These are phyloP conservation scores for Tachina grossa DNA, from an alignment of 2,888 invertebrate genomes.

Conservation along the genomic window DNA sequence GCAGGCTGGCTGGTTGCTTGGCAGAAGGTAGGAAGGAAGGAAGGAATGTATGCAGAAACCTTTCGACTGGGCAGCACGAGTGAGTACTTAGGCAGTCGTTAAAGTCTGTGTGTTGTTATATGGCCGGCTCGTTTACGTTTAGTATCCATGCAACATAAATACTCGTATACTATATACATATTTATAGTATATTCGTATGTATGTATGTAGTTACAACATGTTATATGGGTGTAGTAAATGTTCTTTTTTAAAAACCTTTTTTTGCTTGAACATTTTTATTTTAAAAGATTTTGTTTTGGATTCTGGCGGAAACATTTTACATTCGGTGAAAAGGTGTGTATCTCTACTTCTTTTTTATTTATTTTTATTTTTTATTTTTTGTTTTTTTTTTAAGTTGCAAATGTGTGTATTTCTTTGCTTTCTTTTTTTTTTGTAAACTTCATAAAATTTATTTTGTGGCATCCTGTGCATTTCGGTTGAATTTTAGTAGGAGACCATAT, in stretches of 20 bases:
- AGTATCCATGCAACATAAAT: conserved; percentile 25
- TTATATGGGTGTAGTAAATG: conserved; percentile 43
- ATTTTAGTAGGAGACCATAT: conserved; percentile 25
- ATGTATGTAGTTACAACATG: conserved; percentile 11
- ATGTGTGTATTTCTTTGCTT: conserved; percentile 9
- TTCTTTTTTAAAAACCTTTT: conserved; percentile 50
- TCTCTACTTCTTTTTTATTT: neutral
- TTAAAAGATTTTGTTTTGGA: conserved; percentile 12
- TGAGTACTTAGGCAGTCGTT: conserved; percentile 4
- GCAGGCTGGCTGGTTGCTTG: neutral
- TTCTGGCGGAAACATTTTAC: conserved; percentile 41
- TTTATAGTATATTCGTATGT: neutral
- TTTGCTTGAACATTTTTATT: conserved; percentile 38
- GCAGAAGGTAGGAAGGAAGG: neutral
- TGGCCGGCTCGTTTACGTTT: conserved; percentile 8
- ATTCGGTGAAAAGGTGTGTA: conserved; percentile 30
- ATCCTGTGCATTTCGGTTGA: conserved; percentile 49
- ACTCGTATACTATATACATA: no score
- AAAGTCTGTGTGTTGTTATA: neutral
- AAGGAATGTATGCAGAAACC: conserved; percentile 27
- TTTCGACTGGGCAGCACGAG: conserved; percentile 10
- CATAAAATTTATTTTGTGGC: conserved; percentile 34
- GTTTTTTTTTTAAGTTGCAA: neutral
- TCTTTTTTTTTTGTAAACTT: neutral
- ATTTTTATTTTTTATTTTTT: neutral